A percentile compares a stretch with the other conserved stretches of the same genome.
Conservation (phyloP, 2,888 invertebrate species). For the Meiosimyza platycephala region DNA sequence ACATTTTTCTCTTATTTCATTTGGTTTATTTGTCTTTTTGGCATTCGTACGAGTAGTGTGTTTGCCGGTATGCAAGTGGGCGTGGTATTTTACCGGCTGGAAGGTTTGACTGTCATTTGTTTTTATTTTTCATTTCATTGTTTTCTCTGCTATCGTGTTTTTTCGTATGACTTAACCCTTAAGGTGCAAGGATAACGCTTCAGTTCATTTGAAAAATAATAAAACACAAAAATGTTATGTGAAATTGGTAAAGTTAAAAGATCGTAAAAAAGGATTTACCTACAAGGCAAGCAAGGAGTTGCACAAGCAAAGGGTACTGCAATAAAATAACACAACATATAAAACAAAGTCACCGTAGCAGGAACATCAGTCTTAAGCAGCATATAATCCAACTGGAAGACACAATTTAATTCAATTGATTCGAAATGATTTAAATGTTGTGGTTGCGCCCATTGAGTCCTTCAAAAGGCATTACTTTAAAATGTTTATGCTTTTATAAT, state of each 20-base stretch:
- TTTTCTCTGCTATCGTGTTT: constrained; percentile 10
- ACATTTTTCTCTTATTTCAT: constrained; percentile 28
- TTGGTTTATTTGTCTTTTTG: constrained; percentile 30
- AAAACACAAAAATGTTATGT: constrained; percentile 4
- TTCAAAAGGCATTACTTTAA: too few relatives aligned
- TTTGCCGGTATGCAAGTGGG: not conserved
- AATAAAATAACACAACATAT: constrained; percentile 12
- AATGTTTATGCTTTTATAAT: too few relatives aligned
- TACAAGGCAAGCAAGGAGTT: not conserved
- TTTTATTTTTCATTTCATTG: constrained; percentile 25
- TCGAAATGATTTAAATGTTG: constrained; percentile 55
- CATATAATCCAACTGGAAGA: constrained; percentile 47
- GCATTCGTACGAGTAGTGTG: not conserved
- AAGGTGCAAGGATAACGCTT: constrained; percentile 17
- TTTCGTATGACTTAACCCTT: not conserved
- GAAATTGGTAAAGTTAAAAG: constrained; percentile 41
- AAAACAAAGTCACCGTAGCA: not conserved
- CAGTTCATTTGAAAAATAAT: constrained; percentile 13
- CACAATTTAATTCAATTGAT: constrained; percentile 58
- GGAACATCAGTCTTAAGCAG: constrained; percentile 24
- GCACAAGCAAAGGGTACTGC: constrained; percentile 11
- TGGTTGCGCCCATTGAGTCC: constrained; percentile 27
- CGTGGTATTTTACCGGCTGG: not conserved
- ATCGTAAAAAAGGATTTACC: constrained; percentile 44
- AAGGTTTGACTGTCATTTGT: constrained; percentile 9